These are phyloP conservation scores for Aythya baeri DNA, from an alignment of 2,113 vertebrate species.

Conservation along the genomic window DNA sequence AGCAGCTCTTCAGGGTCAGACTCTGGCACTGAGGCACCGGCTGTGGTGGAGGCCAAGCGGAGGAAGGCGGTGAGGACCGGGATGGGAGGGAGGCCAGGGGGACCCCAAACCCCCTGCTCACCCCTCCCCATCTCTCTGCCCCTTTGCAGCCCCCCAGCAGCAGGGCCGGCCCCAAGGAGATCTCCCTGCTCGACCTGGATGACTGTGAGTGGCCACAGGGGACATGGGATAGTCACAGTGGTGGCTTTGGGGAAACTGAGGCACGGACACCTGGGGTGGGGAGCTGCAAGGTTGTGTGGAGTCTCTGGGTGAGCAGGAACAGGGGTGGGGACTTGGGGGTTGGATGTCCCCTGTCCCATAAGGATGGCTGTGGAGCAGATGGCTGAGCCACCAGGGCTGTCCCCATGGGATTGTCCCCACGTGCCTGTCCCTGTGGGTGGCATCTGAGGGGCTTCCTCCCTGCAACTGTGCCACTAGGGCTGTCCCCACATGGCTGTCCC, in stretches of 20 bases:
- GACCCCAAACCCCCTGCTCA: not conserved
- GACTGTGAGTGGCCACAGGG: conserved; percentile 86
- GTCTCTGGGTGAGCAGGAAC: not conserved
- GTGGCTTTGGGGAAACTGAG: not conserved
- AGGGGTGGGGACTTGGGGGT: not conserved
- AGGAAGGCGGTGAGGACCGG: conserved; percentile 78
- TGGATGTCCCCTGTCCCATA: not conserved
- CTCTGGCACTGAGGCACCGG: conserved; percentile 77
- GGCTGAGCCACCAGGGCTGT: not conserved
- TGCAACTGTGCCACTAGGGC: not conserved
- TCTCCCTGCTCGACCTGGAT: conserved; percentile 95
- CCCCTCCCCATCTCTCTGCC: not conserved
- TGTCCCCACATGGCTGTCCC: not conserved
- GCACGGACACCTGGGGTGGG: not conserved
- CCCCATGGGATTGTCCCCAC: not conserved
- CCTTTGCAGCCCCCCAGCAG: conserved; percentile 65
- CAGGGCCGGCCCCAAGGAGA: conserved; percentile 85
- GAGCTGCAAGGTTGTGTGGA: not conserved
- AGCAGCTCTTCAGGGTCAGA: conserved; percentile 87
- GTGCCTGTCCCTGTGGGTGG: not conserved
- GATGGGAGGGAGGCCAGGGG: accelerated
- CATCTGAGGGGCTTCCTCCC: not conserved
- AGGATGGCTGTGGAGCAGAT: not conserved
- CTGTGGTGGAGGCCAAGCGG: conserved; percentile 74
- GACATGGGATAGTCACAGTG: accelerated